Evolutionary conservation across 2,888 invertebrate species (phyloP), one percentile per base, ranked within the genome.

Genomic region (Oscheius sp.): DNA sequence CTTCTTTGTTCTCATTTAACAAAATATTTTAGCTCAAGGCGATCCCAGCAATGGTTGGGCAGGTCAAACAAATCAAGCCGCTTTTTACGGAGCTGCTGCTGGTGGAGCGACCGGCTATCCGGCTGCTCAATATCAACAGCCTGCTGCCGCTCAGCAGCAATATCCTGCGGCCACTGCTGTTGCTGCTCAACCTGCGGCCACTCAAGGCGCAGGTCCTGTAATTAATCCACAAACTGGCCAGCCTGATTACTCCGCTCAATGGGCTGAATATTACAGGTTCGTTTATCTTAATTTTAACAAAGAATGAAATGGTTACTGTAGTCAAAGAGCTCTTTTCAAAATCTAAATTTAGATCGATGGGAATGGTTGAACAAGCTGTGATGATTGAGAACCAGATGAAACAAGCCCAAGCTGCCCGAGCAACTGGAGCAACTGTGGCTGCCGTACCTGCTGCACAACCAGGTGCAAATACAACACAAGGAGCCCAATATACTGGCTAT

Each of bases 181-280:
- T n/a, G 76, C 70, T 20, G 72, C 73, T 25, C 67, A 67, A 37
- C 67, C 66, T 31, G 58, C 72, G 0, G 68, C 72, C n/a, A 61
- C 68, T 23, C 48, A 39, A 6, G 25, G 70, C 31, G 10, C 48
- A 6, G 12, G 10, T 5, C 74, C 78, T 15, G 61, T 75, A 27
- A 75, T 79, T 71, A 79, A 83, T 66, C 76, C 81, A 8, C 71
- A 74, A 25, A 85, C 82, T 37, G 83, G 85, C 4, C 93, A 94
- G 86, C 93, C 93, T 1, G 97, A 97, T 88, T 97, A 96, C 89
- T 95, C 94, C 29, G 92, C 93, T 71, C 96, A 96, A 84, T 97
- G 97, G 97, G 94, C 94, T 33, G 96, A 96, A 87, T 97, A 97
- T 90, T 97, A 97, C 88, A 91, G 96, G 83, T 93, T 53, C 65